These are phyloP conservation scores for Chrysina gloriosa DNA, from an alignment of 2,888 invertebrate species.

Conservation along the genomic window DNA sequence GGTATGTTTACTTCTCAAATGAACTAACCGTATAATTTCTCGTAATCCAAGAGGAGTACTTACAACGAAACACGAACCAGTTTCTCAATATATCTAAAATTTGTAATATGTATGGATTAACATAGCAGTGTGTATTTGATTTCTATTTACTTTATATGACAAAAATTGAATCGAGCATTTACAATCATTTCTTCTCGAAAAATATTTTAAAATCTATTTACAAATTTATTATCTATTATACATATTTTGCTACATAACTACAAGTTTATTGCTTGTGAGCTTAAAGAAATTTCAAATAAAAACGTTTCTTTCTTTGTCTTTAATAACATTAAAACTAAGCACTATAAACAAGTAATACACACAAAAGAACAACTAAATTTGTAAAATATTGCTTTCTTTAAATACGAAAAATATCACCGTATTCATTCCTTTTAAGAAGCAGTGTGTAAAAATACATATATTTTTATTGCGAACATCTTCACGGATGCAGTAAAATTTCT, in stretches of 20 bases:
- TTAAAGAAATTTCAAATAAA: slow-evolving; percentile 43
- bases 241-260: slow-evolving; percentile 47
- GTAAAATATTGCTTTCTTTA: slow-evolving; percentile 62
- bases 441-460: slow-evolving; percentile 63
- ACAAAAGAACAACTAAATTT: slow-evolving; percentile 47
- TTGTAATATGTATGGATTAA: no score
- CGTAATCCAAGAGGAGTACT: no score
- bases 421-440: slow-evolving; percentile 46
- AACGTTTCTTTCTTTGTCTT: slow-evolving; percentile 29
- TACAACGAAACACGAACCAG: no score
- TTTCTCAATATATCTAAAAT: no score
- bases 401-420: slow-evolving; percentile 66
- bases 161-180: slow-evolving; percentile 36
- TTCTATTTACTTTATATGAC: no score
- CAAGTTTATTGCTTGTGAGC: slow-evolving; percentile 48
- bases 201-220: slow-evolving; percentile 45
- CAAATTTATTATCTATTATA: slow-evolving; percentile 45
- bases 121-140: no score
- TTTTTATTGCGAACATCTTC: slow-evolving; percentile 60
- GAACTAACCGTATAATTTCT: no score
- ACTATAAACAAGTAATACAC: slow-evolving; percentile 31
- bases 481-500: slow-evolving; percentile 51
- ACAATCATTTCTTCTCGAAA: slow-evolving; percentile 30
- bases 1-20: no score
- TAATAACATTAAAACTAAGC: slow-evolving; percentile 36